These are phyloP conservation scores for Brachionichthys hirsutus DNA, from an alignment of 2,113 vertebrate species.

Conservation along the genomic window DNA sequence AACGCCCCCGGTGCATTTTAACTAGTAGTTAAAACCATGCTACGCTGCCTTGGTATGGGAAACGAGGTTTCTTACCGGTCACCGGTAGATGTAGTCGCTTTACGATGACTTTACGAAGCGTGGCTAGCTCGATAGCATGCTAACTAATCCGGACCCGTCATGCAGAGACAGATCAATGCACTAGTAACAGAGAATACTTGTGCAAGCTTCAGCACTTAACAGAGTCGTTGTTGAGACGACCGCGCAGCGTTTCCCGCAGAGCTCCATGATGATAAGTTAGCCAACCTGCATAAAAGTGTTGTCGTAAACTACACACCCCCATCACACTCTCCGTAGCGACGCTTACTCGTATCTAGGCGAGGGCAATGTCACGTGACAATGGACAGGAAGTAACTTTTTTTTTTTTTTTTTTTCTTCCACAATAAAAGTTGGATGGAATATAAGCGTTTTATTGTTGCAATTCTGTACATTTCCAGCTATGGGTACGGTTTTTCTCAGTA, in stretches of 20 bases:
- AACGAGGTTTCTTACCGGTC: conserved; percentile 47
- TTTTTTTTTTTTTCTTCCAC: conserved; percentile 9
- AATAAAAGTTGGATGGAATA: conserved; percentile 45
- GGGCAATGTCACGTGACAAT: conserved; percentile 60
- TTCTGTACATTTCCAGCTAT: too few relatives aligned
- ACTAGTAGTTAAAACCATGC: not conserved
- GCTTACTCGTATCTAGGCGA: conserved; percentile 73
- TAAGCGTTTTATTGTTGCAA: too few relatives aligned
- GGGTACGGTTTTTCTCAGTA: not conserved
- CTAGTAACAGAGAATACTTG: not conserved
- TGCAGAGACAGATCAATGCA: conserved; percentile 25
- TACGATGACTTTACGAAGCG: conserved; percentile 26
- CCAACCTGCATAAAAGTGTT: not conserved
- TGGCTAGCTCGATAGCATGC: conserved; percentile 60
- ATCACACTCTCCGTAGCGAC: conserved; percentile 63
- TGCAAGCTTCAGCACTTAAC: conserved; percentile 1
- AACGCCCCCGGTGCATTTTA: conserved; percentile 12
- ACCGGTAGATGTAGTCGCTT: conserved; percentile 42
- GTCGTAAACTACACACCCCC: conserved; percentile 5
- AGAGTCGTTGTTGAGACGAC: conserved; percentile 9
- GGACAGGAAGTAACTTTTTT: conserved; percentile 15
- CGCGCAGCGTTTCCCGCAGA: not conserved
- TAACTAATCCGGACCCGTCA: conserved; percentile 68
- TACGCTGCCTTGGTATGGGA: not conserved
- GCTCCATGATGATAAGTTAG: conserved; percentile 32